Evolutionary conservation across 2,797 vertebrate genomes (phyloP).

Genomic region (Leptodactylus fallax): DNA sequence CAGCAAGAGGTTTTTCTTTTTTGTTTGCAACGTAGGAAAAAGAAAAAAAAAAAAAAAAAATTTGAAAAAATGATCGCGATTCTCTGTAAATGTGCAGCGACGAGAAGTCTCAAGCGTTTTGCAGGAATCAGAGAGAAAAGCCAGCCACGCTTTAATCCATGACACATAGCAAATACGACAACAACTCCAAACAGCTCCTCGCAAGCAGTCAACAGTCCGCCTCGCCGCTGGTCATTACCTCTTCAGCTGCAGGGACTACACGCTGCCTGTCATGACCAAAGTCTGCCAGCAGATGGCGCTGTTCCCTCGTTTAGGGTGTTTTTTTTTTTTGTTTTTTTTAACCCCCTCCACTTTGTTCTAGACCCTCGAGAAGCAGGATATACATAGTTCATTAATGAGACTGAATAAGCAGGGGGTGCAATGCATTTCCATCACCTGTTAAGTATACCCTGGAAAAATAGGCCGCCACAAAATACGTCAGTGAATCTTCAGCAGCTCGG

Average conservation of each 20-base stretch:
- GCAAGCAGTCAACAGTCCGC: background rate
- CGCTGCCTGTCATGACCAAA: background rate
- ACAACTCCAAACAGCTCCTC: slow-evolving; percentile 2
- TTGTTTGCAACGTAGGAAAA: background rate
- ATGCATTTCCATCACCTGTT: background rate
- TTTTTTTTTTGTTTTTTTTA: background rate
- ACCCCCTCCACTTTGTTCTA: background rate
- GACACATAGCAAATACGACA: background rate
- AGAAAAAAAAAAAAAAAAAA: slow-evolving; percentile 15
- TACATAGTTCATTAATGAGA: background rate
- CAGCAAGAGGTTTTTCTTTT: slow-evolving; percentile 25
- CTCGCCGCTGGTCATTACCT: background rate
- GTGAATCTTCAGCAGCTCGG: slow-evolving; percentile 47
- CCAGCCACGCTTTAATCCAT: slow-evolving; percentile 26
- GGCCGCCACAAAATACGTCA: slow-evolving; percentile 2
- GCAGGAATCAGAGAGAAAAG: background rate
- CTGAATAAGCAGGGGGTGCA: slow-evolving; percentile 1
- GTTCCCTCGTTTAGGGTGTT: background rate
- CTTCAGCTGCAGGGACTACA: background rate
- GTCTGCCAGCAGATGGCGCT: slow-evolving; percentile 18
- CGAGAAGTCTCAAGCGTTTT: background rate
- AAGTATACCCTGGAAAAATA: slow-evolving; percentile 17
- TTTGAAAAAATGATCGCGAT: background rate
- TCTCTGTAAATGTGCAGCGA: background rate
- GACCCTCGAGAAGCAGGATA: background rate